These are phyloP conservation scores for Nyctereutes procyonoides DNA, from an alignment of 2,113 vertebrate genomes.

Conservation along the genomic window DNA sequence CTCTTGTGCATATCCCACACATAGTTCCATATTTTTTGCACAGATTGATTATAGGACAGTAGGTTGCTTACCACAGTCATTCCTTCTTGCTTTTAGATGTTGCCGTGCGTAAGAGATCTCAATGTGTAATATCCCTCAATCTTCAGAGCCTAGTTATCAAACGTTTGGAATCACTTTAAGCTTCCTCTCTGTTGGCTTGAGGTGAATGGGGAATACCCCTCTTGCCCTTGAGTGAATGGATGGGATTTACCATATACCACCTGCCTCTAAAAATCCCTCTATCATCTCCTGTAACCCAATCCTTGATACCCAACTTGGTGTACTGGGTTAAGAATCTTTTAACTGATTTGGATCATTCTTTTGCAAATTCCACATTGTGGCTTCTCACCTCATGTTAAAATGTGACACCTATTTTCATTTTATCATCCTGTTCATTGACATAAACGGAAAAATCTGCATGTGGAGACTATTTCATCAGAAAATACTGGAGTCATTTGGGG, in stretches of 20 bases:
- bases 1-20: background rate
- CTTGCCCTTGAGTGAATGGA: background rate
- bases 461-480: background rate
- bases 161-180: background rate
- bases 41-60: background rate
- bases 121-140: background rate
- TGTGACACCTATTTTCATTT: background rate
- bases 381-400: background rate
- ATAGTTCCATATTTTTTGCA: background rate
- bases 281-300: background rate
- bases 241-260: background rate
- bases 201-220: background rate
- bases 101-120: background rate
- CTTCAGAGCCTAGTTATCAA: background rate
- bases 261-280: background rate
- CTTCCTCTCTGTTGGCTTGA: background rate
- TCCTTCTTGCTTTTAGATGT: background rate
- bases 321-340: background rate
- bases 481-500: background rate
- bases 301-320: background rate
- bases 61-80: background rate
- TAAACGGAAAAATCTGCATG: background rate
- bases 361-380: background rate
- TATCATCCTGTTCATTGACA: background rate
- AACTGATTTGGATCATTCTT: background rate